A percentile compares a stretch with the other conserved stretches of the same genome.
Evolutionary conservation across 1,140 invertebrate genomes (phyloP).

Genomic region (Nymphalis io): DNA sequence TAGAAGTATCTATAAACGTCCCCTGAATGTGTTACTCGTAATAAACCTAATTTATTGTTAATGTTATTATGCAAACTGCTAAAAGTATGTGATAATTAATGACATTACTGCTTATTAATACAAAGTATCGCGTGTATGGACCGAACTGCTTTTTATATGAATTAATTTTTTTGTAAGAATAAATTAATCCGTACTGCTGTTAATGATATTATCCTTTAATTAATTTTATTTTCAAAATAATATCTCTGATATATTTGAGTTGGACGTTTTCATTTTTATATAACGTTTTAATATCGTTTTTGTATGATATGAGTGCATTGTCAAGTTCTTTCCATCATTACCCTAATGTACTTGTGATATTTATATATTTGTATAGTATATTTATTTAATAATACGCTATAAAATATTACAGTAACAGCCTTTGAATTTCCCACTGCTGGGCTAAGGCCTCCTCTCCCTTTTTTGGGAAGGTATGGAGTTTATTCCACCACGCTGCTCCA

Average conservation of each 20-base stretch:
- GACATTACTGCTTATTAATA: slow-evolving; percentile 3
- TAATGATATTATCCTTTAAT: neutral
- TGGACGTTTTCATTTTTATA: no score
- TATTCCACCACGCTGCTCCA: no score
- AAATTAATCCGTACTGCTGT: neutral
- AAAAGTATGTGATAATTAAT: slow-evolving; percentile 31
- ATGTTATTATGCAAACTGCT: slow-evolving; percentile 3
- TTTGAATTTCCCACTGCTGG: no score
- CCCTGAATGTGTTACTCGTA: slow-evolving; percentile 6
- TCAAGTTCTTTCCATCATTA: no score
- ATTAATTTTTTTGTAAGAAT: neutral
- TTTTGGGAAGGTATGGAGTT: no score
- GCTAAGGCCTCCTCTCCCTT: no score
- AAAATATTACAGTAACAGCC: no score
- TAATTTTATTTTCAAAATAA: neutral
- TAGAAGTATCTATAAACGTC: slow-evolving; percentile 18
- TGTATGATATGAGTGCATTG: no score
- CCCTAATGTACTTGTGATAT: no score
- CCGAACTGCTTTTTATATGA: slow-evolving; percentile 2
- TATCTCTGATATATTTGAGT: neutral
- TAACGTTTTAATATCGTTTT: no score
- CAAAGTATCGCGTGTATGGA: neutral
- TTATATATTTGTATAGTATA: no score
- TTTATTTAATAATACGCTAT: no score
- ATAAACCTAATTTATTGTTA: slow-evolving; percentile 27